Evolutionary conservation across 2,888 invertebrate species (phyloP), one percentile per base, ranked within the genome.

Genomic region (Tuta absoluta): DNA sequence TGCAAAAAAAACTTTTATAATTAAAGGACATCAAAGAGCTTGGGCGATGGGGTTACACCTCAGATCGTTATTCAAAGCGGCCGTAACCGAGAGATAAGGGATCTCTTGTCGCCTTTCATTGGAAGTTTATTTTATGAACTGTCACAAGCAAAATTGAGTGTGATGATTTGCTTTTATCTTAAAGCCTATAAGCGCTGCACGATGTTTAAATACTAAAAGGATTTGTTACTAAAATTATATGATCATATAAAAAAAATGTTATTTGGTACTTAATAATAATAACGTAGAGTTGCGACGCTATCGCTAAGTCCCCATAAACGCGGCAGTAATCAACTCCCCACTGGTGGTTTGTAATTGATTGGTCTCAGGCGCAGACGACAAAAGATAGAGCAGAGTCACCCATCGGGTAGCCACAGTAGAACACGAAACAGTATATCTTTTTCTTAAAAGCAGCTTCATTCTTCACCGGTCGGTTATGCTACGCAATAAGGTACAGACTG

Each of bases 11-110:
- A 90, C 83, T 89, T 90, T 89, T 87, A 88, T 90, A 90, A 90
- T 90, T 90, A 89, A 89, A 86, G 82, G 89, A 88, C 87, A 89
- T 91, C 91, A 91, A 91, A 90, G 89, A 82, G 83, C 79, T 80
- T 77, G 80, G 71, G 80, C 84, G 87, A 86, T 86, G 86, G 87
- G 87, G 89, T 89, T 89, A 89, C 88, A 89, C 88, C 87, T 85
- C 75, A 80, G 84, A 84, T 88, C 88, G 86, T 87, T 89, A 89
- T 87, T 89, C 84, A 90, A 87, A 89, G 85, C 85, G 85, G 78
- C 76, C 84, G 85, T 88, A 79, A 84, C 84, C 79, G 82, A 86
- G 82, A 86, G 88, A 88, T 89, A 88, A 85, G 85, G 81, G 79
- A 89, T 86, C 85, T 87, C 80, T 85, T 85, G 80, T 79, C 85